phyloP scores from a whole-genome alignment of 2,113 vertebrate genomes.

The Chelonoidis abingdonii region DNA sequence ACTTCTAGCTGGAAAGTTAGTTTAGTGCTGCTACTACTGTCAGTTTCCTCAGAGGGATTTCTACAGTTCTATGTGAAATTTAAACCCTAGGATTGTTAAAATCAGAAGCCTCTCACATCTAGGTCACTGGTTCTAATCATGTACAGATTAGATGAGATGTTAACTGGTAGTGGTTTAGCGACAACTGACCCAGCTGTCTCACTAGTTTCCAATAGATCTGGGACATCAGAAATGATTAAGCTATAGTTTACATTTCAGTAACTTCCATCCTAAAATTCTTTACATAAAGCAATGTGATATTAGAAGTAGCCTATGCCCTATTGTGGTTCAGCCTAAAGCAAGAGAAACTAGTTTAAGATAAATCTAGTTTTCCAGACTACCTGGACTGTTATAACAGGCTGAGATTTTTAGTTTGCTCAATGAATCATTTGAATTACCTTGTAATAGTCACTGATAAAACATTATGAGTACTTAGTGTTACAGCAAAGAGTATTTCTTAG shows the following conservation, averaged over 20 bases:
- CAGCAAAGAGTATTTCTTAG: background rate
- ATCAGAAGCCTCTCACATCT: background rate
- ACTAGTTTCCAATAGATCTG: background rate
- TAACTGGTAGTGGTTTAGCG: too few species aligned
- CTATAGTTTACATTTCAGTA: too few species aligned
- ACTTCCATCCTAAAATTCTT: too few species aligned
- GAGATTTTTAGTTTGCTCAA: too few species aligned
- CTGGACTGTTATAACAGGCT: background rate
- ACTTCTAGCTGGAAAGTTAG: background rate
- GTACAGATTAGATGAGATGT: too few species aligned
- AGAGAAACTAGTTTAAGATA: background rate
- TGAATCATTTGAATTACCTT: background rate
- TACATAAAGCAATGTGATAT: too few species aligned
- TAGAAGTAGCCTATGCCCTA: too few species aligned
- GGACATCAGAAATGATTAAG: background rate
- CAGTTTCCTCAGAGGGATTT: background rate
- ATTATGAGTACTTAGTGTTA: background rate
- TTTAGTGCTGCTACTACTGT: background rate
- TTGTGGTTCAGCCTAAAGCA: background rate
- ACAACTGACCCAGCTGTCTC: too few species aligned
- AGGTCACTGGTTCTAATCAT: background rate
- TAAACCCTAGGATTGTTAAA: background rate
- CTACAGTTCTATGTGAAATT: background rate
- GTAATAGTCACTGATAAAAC: background rate
- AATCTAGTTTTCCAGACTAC: too few species aligned